Percentiles rank a stretch among this genome's conserved stretches.
Conservation (phyloP, 2,113 vertebrate species). For the Sorex fumeus region DNA sequence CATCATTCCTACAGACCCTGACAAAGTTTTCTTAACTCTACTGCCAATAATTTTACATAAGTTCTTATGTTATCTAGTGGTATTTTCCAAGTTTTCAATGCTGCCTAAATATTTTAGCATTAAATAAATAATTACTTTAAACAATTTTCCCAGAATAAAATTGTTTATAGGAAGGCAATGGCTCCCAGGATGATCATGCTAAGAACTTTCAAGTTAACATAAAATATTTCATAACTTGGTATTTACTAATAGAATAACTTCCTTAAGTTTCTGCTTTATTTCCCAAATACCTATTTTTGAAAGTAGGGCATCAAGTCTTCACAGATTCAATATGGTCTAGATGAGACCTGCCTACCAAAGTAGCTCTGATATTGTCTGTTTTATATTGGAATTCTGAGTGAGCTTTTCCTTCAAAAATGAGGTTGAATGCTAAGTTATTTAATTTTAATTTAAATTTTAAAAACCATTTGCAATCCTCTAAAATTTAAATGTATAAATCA, state of each 20-base stretch:
- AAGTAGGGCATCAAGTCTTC: background rate
- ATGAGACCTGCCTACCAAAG: slow-evolving; percentile 5
- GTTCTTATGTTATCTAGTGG: background rate
- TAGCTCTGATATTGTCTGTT: slow-evolving; percentile 1
- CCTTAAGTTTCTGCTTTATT: background rate
- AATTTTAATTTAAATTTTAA: too few relatives aligned
- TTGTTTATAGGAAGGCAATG: background rate
- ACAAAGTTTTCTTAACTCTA: background rate
- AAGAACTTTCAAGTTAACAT: background rate
- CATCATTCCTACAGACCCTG: too few relatives aligned
- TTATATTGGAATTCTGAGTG: slow-evolving; percentile 43
- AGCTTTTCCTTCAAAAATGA: background rate
- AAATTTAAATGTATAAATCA: too few relatives aligned
- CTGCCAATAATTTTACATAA: background rate
- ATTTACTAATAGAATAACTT: background rate
- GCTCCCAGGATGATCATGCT: background rate
- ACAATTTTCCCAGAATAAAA: slow-evolving; percentile 46
- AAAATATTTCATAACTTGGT: slow-evolving; percentile 5
- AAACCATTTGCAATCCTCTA: too few relatives aligned
- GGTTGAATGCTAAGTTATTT: background rate
- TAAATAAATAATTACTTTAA: slow-evolving; percentile 35
- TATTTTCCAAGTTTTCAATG: background rate
- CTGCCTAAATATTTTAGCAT: slow-evolving; percentile 12
- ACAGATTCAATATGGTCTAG: background rate
- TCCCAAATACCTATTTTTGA: background rate